These are phyloP conservation scores for Pelobates cultripes DNA, from an alignment of 2,797 vertebrate species.

Conservation along the genomic window DNA sequence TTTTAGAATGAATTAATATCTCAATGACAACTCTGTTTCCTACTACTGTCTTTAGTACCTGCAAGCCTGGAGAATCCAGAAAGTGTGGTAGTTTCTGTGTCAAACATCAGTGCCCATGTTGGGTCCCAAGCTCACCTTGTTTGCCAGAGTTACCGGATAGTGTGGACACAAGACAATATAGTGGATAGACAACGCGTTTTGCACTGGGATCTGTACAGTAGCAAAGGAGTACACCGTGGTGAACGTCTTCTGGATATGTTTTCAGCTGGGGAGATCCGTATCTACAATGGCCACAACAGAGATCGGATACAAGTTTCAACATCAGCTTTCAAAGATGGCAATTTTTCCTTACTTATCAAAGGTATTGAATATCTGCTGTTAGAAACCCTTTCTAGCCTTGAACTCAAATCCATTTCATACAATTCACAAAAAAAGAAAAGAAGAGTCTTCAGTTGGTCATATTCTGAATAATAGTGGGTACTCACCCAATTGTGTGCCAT, in stretches of 20 bases:
- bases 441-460: no score
- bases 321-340: conserved; percentile 86
- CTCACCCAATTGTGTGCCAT: no score
- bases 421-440: no score
- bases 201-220: conserved; percentile 88
- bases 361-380: conserved; percentile 66
- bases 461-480: no score
- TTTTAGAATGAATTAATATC: neutral
- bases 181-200: conserved; percentile 91
- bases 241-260: conserved; percentile 92
- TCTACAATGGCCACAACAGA: conserved; percentile 86
- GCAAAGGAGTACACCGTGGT: conserved; percentile 72
- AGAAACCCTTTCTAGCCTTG: no score
- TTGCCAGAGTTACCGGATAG: conserved; percentile 88
- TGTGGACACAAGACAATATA: conserved; percentile 88
- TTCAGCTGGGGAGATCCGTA: conserved; percentile 80
- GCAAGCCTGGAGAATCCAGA: conserved; percentile 67
- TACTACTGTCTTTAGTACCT: conserved; percentile 54
- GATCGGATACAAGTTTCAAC: conserved; percentile 79
- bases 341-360: conserved; percentile 91
- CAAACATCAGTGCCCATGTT: conserved; percentile 74
- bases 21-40: neutral
- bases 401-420: no score
- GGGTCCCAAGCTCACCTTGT: conserved; percentile 78
- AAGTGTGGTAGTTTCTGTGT: conserved; percentile 80